phyloP scores from a whole-genome alignment of 2,113 vertebrate genomes.

The Odocoileus hemionus region DNA sequence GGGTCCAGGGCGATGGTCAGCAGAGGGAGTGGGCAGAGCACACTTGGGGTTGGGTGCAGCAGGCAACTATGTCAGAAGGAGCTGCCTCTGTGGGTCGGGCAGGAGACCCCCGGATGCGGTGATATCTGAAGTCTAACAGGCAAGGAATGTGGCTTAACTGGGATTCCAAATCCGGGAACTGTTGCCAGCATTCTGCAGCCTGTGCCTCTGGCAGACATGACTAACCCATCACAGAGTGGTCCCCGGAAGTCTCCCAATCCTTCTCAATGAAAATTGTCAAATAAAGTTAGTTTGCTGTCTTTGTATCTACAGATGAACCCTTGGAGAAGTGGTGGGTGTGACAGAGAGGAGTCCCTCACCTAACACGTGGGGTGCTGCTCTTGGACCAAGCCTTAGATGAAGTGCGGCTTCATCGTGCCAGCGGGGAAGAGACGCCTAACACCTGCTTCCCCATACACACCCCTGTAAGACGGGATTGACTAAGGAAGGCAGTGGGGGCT shows the following conservation, averaged over 20 bases:
- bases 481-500: background rate
- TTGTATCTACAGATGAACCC: background rate
- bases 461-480: background rate
- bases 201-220: background rate
- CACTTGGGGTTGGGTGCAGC: background rate
- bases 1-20: background rate
- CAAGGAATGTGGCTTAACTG: background rate
- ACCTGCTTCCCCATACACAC: background rate
- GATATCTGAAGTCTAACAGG: background rate
- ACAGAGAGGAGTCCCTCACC: background rate
- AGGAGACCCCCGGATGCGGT: background rate
- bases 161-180: background rate
- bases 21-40: background rate
- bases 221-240: background rate
- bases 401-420: background rate
- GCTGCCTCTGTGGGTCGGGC: background rate
- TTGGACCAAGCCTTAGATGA: background rate
- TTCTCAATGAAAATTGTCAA: background rate
- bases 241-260: background rate
- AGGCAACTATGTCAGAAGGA: background rate
- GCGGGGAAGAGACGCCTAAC: accelerated
- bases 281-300: background rate
- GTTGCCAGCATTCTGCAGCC: background rate
- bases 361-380: too few relatives aligned
- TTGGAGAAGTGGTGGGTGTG: background rate